Evolutionary conservation across 2,113 vertebrate species (phyloP), one percentile per base, ranked within the genome.

Genomic region (Oreochromis aureus): DNA sequence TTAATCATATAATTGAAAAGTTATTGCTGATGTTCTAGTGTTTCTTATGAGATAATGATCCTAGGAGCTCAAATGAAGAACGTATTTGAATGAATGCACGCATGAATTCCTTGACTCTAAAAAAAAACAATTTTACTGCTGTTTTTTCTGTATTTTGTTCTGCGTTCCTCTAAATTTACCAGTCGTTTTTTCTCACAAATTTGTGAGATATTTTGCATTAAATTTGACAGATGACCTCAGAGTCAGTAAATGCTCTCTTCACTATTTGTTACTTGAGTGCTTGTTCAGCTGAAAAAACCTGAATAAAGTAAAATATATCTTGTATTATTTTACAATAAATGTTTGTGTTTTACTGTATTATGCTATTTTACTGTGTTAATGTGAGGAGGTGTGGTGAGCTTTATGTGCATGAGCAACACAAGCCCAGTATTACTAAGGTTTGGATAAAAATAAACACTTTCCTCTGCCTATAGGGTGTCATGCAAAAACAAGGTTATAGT

Each of bases 231-330:
- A 24, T 15, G 36, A 44, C 39, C 63, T 71, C 63, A 1, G 63
- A 4, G 36, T 6, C n/a, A 44, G n/a, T 71, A 24, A 44, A 71
- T 44, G 66, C 39, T 73, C 69, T 30, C 5, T 0, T 18, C 41
- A 30, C 41, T 73, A 10, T 73, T 73, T 73, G 39, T 27, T 73
- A 22, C 39, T 46, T 44, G 22, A 73, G 22, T 27, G 5, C 13
- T 27, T 73, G 13, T 27, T 73, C 69, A 46, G 5, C 69, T 0
- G 10, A 46, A 16, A 46, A 16, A 73, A 15, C 36, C 11, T 0
- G 2, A 71, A 71, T 12, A 71, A 44, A 24, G 36, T 0, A 16
- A 41, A 71, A 16, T 71, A 0, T 71, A 44, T 44, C n/a, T 39
- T 71, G 1, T 24, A 71, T 71, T 71, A 9, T 24, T 24, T 44